Percentiles rank a stretch among this genome's conserved stretches.
Evolutionary conservation across 2,797 vertebrate species (phyloP).

Genomic region (Crotalus adamanteus): DNA sequence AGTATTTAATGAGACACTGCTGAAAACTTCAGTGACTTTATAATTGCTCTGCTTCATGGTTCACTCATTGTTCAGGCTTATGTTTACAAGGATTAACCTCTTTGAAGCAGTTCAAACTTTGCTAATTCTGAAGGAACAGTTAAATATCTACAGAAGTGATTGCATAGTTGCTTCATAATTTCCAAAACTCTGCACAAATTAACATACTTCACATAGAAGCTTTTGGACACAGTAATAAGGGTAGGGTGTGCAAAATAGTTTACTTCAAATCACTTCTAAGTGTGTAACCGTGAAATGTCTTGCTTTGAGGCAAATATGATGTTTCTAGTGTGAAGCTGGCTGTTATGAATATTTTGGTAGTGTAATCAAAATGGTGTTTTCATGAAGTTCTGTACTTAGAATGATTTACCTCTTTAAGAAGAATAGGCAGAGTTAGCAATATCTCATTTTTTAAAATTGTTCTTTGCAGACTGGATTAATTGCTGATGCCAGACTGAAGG

Average conservation of each 20-base stretch:
- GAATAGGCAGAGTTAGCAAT: neutral
- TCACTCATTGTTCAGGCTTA: neutral
- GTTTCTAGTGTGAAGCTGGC: neutral
- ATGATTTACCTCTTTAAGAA: neutral
- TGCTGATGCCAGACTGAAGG: slow-evolving; percentile 84
- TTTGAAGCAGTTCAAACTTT: neutral
- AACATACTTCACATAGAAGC: neutral
- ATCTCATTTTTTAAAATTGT: slow-evolving; percentile 20
- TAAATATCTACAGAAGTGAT: neutral
- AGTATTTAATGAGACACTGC: neutral
- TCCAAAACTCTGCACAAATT: neutral
- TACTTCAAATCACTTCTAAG: neutral
- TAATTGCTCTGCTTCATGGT: neutral
- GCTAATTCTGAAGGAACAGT: neutral
- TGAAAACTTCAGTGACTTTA: neutral
- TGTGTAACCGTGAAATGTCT: neutral
- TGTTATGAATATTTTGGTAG: neutral
- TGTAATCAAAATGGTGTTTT: neutral
- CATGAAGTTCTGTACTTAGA: neutral
- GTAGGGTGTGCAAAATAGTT: neutral
- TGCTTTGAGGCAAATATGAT: neutral
- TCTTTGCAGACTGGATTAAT: slow-evolving; percentile 79
- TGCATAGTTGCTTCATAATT: too few species aligned
- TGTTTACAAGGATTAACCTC: neutral
- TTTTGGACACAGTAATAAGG: neutral